phyloP scores from a whole-genome alignment of 2,888 invertebrate genomes.

The Clivina fossor region DNA sequence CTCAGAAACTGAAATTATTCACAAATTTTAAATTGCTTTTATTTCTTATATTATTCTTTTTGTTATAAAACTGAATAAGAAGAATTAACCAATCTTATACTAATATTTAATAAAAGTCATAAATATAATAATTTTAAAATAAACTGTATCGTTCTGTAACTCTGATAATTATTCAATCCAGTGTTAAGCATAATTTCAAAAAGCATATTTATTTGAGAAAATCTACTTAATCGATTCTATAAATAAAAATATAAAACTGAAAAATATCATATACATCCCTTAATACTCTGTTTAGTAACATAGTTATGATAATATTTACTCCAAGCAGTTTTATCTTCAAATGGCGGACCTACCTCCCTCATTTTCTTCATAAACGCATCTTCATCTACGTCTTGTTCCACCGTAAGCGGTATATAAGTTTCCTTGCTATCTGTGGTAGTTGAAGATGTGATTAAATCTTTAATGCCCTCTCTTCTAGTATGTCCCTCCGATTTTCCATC shows the following conservation, averaged over 20 bases:
- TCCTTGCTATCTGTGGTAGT: conserved; percentile 27
- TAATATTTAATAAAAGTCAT: no score
- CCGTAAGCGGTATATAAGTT: conserved; percentile 24
- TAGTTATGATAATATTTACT: conserved; percentile 55
- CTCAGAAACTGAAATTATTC: no score
- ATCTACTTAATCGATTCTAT: background rate
- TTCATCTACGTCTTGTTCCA: conserved; percentile 44
- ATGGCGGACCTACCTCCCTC: conserved; percentile 56
- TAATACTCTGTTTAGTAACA: conserved; percentile 61
- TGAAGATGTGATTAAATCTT: conserved; percentile 18
- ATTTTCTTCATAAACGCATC: conserved; percentile 50
- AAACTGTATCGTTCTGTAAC: no score
- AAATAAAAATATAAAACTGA: conserved; percentile 18
- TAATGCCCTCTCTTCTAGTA: conserved; percentile 40
- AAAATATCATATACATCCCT: conserved; percentile 56
- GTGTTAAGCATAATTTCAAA: no score
- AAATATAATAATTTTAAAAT: no score
- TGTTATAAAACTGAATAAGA: no score
- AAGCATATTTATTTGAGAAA: no score
- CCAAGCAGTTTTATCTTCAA: conserved; percentile 52
- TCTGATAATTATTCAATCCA: no score
- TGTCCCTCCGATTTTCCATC: conserved; percentile 43
- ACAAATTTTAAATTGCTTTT: no score
- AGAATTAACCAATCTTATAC: no score
- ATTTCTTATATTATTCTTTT: no score